These are phyloP conservation scores for Glyptemys insculpta DNA, from an alignment of 2,797 vertebrate species.

Conservation along the genomic window DNA sequence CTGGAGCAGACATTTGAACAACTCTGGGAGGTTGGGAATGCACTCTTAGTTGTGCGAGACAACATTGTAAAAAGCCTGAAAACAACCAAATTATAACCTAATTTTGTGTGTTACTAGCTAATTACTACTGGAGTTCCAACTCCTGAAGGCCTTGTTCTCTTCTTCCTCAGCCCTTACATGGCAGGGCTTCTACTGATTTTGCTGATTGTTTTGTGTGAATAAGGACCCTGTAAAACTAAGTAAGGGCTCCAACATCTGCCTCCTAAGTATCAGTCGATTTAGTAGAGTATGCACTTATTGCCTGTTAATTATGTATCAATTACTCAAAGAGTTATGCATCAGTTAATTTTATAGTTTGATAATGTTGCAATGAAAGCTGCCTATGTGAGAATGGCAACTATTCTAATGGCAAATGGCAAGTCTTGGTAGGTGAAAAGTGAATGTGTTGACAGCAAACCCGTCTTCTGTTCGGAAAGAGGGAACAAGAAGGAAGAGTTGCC, in stretches of 20 bases:
- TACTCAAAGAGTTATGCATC: neutral
- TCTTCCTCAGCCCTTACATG: neutral
- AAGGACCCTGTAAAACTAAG: neutral
- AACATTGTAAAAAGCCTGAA: neutral
- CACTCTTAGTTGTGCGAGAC: no score
- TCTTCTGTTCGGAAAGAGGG: neutral
- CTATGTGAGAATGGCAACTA: neutral
- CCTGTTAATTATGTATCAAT: neutral
- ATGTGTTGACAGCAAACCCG: neutral
- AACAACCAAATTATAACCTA: neutral
- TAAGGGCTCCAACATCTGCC: neutral
- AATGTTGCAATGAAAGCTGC: neutral
- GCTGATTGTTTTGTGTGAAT: neutral
- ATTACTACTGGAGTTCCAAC: neutral
- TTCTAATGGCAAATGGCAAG: neutral
- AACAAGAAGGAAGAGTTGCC: neutral
- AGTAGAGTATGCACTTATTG: neutral
- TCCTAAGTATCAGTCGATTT: neutral
- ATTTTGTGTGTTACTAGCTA: neutral
- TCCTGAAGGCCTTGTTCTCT: neutral
- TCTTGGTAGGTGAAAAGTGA: neutral
- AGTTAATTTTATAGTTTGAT: neutral
- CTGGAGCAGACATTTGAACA: neutral
- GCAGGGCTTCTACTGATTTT: neutral
- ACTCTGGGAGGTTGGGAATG: neutral